Conservation (phyloP, 1,140 invertebrate genomes). For the Meteorus sp. region DNA sequence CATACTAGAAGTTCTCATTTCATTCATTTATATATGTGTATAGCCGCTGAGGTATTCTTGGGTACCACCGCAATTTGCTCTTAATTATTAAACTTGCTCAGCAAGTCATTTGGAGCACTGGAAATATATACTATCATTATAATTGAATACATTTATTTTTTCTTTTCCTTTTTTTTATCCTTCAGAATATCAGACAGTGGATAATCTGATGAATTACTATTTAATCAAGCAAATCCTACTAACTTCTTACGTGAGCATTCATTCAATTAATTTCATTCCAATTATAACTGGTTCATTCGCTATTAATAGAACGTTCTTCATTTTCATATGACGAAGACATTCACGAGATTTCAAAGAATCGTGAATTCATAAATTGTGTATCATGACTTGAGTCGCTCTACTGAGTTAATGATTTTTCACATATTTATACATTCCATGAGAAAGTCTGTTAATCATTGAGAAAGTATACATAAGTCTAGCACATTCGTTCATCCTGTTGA, state of each 20-base stretch:
- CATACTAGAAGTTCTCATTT: constrained; percentile 3
- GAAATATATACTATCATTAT: constrained; percentile 10
- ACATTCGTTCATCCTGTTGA: too few species aligned
- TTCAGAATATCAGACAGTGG: not conserved
- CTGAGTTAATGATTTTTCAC: too few species aligned
- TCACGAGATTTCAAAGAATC: too few species aligned
- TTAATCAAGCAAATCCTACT: constrained; percentile 1
- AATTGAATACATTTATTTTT: constrained; percentile 18
- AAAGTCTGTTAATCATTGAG: too few species aligned
- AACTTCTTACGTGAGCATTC: constrained; percentile 4
- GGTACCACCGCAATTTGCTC: constrained; percentile 24
- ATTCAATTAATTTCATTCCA: not conserved
- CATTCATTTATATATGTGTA: constrained; percentile 6
- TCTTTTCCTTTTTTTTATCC: constrained; percentile 9
- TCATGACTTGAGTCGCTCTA: too few species aligned
- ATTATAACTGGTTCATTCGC: too few species aligned
- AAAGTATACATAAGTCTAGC: too few species aligned
- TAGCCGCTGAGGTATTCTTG: constrained; percentile 9
- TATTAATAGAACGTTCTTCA: too few species aligned
- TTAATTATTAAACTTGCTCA: constrained; percentile 27
- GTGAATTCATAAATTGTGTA: too few species aligned
- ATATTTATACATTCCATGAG: too few species aligned
- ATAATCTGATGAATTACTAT: not conserved
- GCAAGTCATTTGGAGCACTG: constrained; percentile 21
- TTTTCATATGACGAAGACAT: not conserved